Evolutionary conservation across 2,113 vertebrate genomes (phyloP), one percentile per base, ranked within the genome.

Genomic region (Pipra filicauda): DNA sequence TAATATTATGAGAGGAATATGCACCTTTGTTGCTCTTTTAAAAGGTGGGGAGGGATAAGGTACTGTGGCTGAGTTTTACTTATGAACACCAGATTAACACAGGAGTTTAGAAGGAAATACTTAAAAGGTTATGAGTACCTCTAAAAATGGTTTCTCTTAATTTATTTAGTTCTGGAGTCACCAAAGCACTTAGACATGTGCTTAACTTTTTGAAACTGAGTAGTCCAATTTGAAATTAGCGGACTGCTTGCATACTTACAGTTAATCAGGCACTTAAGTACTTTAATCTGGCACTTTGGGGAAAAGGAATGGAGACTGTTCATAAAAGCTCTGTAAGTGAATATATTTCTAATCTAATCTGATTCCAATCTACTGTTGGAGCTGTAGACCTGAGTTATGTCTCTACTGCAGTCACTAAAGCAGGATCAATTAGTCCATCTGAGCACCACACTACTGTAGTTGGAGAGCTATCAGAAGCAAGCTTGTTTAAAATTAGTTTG

Each of bases 301-400:
- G 76, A 86, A 92, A 93, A 93, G 88, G 88, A 96, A 96, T 81
- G 73, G 70, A 92, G 83, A 84, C 93, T 90, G 90, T 91, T 93
- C 91, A 90, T 93, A 79, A 96, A 95, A 93, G 71, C 90, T 78
- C 79, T 77, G 72, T 81, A 91, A 95, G 65, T 0, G 35, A 95
- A 95, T 93, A 83, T 95, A 95, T 92, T 94, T 93, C 83, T 96
- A 93, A 94, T 92, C 92, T 96, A 93, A 93, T 96, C 92, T 93
- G 85, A 94, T 95, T 92, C 80, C 91, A 92, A 65, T 96, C 88
- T 97, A 39, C 85, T 77, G 57, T 58, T 84, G 72, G 76, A 95
- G 41, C 76, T 91, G 86, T 51, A 93, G 85, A 88, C 87, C 93
- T 89, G 89, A 73, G 73, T 82, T 95, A 83, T 74, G 61, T 95